phyloP scores from a whole-genome alignment of 2,797 vertebrate genomes.

The Podarcis siculus region DNA sequence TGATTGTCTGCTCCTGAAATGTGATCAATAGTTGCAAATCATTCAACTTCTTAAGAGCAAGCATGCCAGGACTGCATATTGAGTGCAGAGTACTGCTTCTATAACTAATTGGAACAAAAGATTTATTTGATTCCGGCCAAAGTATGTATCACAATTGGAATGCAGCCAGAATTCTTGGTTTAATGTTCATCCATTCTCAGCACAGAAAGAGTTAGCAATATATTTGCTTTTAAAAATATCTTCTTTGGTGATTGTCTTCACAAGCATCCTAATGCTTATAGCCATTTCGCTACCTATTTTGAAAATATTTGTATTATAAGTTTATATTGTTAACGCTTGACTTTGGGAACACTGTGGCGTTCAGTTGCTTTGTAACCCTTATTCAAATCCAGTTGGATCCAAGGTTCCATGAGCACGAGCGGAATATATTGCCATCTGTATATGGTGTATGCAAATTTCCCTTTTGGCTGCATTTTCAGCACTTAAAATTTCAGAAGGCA shows the following conservation, averaged over 20 bases:
- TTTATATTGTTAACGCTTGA: background rate
- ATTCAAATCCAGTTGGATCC: background rate
- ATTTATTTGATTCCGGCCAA: constrained; percentile 62
- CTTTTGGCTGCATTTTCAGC: background rate
- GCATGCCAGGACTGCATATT: background rate
- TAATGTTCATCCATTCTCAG: background rate
- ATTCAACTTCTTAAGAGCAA: constrained; percentile 23
- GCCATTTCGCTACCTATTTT: background rate
- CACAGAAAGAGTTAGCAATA: background rate
- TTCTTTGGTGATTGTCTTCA: background rate
- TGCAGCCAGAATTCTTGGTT: background rate
- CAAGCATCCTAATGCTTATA: background rate
- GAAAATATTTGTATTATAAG: background rate
- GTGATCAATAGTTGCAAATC: background rate
- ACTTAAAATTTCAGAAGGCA: background rate
- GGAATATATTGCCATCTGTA: background rate
- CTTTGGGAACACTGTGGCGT: background rate
- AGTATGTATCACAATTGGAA: constrained; percentile 21
- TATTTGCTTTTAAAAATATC: background rate
- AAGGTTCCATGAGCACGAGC: background rate
- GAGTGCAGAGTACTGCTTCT: constrained; percentile 17
- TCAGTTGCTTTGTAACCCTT: background rate
- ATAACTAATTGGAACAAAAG: constrained; percentile 41
- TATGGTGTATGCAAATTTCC: background rate
- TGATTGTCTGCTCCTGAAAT: background rate